A percentile compares a stretch with the other conserved stretches of the same genome.
phyloP scores from a whole-genome alignment of 2,113 vertebrate genomes.

The Octodon degus region DNA sequence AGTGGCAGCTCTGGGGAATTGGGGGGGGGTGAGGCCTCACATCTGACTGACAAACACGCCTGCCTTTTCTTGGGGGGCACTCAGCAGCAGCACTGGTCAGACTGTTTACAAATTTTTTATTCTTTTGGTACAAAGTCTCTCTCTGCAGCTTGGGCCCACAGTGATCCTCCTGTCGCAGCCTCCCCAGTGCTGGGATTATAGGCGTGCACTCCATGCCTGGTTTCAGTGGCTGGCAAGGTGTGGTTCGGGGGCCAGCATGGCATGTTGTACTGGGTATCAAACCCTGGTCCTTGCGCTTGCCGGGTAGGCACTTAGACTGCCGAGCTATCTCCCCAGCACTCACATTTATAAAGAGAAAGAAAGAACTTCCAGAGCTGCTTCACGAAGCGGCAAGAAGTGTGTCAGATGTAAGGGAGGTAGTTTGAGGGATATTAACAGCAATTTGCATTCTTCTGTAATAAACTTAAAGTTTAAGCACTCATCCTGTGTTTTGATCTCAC shows the following conservation, averaged over 20 bases:
- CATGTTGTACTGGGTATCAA: no score
- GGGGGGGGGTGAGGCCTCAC: background rate
- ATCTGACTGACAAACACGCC: no score
- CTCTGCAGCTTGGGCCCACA: no score
- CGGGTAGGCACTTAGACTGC: no score
- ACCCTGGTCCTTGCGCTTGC: no score
- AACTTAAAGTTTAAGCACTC: background rate
- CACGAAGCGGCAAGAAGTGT: background rate
- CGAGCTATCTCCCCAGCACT: background rate
- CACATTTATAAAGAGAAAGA: background rate
- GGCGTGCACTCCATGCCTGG: no score
- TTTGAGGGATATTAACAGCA: background rate
- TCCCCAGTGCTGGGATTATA: no score
- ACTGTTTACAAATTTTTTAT: no score
- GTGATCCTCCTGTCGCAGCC: no score
- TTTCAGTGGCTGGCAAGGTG: no score
- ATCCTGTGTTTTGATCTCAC: background rate
- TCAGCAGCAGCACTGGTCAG: background rate
- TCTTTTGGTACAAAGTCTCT: no score
- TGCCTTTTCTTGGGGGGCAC: background rate
- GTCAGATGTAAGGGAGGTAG: background rate
- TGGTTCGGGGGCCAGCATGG: no score
- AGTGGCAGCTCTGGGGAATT: background rate
- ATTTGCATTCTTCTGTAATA: background rate
- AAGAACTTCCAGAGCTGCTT: background rate